Evolutionary conservation across 53 echinoderm and acorn worm species (phyloP).

Genomic region (Henricia sp.): DNA sequence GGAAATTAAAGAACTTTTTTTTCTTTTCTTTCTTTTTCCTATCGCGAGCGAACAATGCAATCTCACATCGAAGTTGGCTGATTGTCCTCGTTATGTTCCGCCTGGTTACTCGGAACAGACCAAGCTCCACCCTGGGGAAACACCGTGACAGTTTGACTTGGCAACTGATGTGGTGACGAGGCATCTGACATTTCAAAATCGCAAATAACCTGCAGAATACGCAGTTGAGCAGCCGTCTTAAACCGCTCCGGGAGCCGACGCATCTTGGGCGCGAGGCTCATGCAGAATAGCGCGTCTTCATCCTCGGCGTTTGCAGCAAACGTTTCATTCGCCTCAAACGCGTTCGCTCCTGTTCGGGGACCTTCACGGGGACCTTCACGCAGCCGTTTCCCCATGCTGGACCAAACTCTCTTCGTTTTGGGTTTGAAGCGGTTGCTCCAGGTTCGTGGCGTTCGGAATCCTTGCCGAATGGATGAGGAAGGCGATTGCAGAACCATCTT

Average conservation of each 20-base stretch:
- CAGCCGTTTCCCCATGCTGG: neutral
- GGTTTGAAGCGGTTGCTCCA: neutral
- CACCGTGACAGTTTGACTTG: neutral
- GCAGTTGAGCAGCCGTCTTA: constrained; percentile 46
- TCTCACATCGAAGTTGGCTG: neutral
- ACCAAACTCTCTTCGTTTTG: neutral
- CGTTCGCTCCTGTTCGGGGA: neutral
- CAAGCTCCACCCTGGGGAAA: neutral
- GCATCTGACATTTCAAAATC: constrained; percentile 32
- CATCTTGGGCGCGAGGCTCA: constrained; percentile 46
- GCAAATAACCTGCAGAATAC: constrained; percentile 51
- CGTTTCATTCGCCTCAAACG: neutral
- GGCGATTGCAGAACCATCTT: neutral
- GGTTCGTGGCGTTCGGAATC: neutral
- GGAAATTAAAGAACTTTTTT: too few relatives aligned
- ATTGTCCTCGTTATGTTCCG: neutral
- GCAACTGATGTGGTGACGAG: neutral
- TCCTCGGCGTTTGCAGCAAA: neutral
- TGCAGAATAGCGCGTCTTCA: constrained; percentile 47
- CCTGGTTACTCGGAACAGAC: neutral
- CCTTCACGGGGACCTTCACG: neutral
- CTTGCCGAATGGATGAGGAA: neutral
- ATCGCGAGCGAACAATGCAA: too few relatives aligned
- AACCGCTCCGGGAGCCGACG: constrained; percentile 12
- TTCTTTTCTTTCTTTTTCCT: too few relatives aligned